Base-by-base conservation (phyloP, 2,888 invertebrate species). In the Proisotoma minuta region DNA sequence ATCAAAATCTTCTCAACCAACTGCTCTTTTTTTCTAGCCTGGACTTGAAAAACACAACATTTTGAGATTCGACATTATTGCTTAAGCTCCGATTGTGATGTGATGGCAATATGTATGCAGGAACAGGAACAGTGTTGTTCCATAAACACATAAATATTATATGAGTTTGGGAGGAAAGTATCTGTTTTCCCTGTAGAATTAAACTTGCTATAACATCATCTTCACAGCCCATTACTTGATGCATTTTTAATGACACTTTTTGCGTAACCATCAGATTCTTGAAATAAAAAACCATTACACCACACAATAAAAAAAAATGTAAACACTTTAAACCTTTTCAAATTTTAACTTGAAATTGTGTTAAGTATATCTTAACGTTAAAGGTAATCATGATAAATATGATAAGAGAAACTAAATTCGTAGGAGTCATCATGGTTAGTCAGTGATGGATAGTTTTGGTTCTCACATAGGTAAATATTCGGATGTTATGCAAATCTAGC, bases 181-280 rank as follows among this genome's bases (percentile, higher is more conserved):
- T 34, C 8, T 34, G 34, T n/a, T 43, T 43, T 43, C 43, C 43
- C 43, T n/a, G 18, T 43, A 5, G 43, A 12, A 15, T 20, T 27
- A 51, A 49, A 51, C 2, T 26, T 18, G 20, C 43, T n/a, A 43
- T 12, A 8, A 50, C n/a, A 50, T 26, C 50, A 51, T 51, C 27
- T 51, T 51, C 28, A 27, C 51, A 51, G 51, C 28, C 51, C 51
- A 51, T 51, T 51, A 51, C 26, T 27, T 51, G 26, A 51, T 51
- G 51, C 51, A 51, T 51, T 51, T 51, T 51, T 51, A 51, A 51
- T 51, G 51, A 51, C 27, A 27, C 51, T 51, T 51, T 51, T 51
- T 51, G 51, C 51, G 27, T 27, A 51, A 51, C 18, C 12, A 43
- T 43, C 43, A 43, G 15, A 43, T 20, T 43, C 18, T n/a, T 43